A percentile compares a stretch with the other conserved stretches of the same genome.
Conservation (phyloP, 2,113 vertebrate genomes). For the Cygnus atratus region DNA sequence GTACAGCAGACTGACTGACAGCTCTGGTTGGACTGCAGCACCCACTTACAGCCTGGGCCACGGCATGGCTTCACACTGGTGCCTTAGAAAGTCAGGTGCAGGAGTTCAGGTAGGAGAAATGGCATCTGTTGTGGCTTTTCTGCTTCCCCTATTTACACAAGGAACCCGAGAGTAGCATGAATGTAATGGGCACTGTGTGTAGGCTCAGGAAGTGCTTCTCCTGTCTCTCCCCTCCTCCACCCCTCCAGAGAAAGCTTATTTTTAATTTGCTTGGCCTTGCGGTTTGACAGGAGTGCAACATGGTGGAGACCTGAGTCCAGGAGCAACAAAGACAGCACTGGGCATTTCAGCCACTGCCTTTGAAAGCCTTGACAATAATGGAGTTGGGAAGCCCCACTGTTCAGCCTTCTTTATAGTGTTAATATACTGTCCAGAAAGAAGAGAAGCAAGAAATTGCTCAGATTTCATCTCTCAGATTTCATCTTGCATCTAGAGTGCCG, state of each 20-base stretch:
- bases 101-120: not conserved
- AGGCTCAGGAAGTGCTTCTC: not conserved
- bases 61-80: rapidly evolving
- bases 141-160: not conserved
- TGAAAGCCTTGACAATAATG: slow-evolving; percentile 66
- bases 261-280: not conserved
- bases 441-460: slow-evolving; percentile 70
- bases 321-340: slow-evolving; percentile 65
- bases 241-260: slow-evolving; percentile 3
- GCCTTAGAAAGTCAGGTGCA: not conserved
- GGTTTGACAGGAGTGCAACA: slow-evolving; percentile 27
- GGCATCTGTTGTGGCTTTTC: not conserved
- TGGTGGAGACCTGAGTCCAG: slow-evolving; percentile 56
- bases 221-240: not conserved
- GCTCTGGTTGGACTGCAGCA: not conserved
- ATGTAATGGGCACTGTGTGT: not conserved
- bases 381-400: slow-evolving; percentile 68
- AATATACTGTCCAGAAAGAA: slow-evolving; percentile 72
- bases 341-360: slow-evolving; percentile 65
- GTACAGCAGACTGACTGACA: not conserved
- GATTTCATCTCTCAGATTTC: slow-evolving; percentile 72
- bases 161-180: not conserved
- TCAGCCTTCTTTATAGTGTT: slow-evolving; percentile 71
- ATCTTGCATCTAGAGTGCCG: slow-evolving; percentile 52
- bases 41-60: not conserved